These are phyloP conservation scores for Entomyzon cyanotis DNA, from an alignment of 2,113 vertebrate genomes.

Conservation along the genomic window DNA sequence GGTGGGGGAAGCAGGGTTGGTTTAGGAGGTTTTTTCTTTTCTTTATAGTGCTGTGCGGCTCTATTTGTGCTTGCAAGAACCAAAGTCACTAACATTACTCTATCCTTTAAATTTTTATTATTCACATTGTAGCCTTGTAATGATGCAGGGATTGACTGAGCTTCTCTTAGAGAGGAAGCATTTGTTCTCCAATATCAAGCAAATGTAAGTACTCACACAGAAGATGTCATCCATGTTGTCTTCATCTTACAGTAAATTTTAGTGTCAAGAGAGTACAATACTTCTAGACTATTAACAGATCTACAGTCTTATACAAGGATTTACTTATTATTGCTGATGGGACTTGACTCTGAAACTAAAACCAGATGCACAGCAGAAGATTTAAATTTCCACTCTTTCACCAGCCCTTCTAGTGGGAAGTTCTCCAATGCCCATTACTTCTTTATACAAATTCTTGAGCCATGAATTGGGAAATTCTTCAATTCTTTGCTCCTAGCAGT, in stretches of 20 bases:
- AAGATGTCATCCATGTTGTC: background rate
- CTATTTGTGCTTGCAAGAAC: background rate
- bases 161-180: background rate
- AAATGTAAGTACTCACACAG: background rate
- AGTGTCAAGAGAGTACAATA: background rate
- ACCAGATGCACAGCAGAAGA: background rate
- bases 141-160: background rate
- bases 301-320: background rate
- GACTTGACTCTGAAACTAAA: background rate
- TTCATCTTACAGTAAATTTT: background rate
- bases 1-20: fast-evolving
- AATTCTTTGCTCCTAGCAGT: background rate
- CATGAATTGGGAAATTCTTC: background rate
- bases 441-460: background rate
- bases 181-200: background rate
- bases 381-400: background rate
- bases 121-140: background rate
- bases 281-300: background rate
- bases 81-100: background rate
- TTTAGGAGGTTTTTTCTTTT: background rate
- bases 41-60: background rate
- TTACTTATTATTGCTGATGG: background rate
- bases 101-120: background rate
- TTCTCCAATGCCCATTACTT: background rate
- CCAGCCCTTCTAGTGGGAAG: background rate